Evolutionary conservation across 2,113 vertebrate species (phyloP), one percentile per base, ranked within the genome.

Genomic region (Peromyscus californicus): DNA sequence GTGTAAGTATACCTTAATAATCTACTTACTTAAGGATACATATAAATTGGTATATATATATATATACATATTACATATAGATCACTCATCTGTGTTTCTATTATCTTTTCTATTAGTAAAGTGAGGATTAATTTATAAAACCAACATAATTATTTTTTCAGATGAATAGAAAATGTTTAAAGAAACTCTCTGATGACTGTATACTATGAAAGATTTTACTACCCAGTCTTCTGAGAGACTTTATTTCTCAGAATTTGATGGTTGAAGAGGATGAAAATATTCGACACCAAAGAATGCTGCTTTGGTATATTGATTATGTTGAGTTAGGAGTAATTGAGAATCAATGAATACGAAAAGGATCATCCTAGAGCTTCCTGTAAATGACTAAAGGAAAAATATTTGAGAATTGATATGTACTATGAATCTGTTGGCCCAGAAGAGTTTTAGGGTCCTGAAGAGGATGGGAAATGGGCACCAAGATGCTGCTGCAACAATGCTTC

Each of bases 201-300:
- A 1, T 31, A 83, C 1, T 12, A n/a, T 7, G 61, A n/a, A 26
- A 65, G 13, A 8, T 15, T 76, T 61, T 80, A 33, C 17, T 59
- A 39, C 8, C 65, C 1, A 1, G 4, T 21, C 7, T 42, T n/a
- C 1, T 79, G 1, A 22, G 31, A 10, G 8, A 48, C n/a, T 65
- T 83, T 11, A 13, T 36, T 9, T 33, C 1, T 61, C 48, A 31
- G 63, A n/a, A 21, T 13, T 59, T 93, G 67, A 48, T 63, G 36
- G n/a, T 42, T n/a, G 36, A 92, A 54, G 42, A 2, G 8, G 54
- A 89, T 59, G 16, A 78, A 67, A 48, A 59, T 31, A 75, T n/a
- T n/a, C 2, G 5, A 76, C 22, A 8, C 19, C 1, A 24, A 36
- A 51, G 16, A 24, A 31, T 51, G 33, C 3, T 15, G 57, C 10